Conservation (phyloP, 2,888 invertebrate genomes). For the Hydropsyche betteni region DNA sequence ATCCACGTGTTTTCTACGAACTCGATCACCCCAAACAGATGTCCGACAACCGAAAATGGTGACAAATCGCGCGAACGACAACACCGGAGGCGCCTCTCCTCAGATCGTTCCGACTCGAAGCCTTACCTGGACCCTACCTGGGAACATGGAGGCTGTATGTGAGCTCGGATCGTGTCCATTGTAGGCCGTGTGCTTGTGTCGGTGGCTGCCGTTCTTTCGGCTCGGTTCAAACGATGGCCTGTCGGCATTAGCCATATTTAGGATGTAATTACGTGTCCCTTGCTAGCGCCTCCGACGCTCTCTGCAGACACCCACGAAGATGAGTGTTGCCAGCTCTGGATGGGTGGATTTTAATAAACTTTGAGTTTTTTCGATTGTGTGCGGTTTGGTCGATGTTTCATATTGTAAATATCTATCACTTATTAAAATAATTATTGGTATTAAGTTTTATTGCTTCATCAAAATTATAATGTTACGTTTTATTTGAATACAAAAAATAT, state of each 20-base stretch:
- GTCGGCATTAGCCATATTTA: slow-evolving; percentile 42
- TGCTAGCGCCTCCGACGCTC: slow-evolving; percentile 38
- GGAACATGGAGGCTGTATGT: not conserved
- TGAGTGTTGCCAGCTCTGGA: slow-evolving; percentile 18
- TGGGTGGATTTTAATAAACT: not conserved
- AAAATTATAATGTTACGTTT: too few relatives aligned
- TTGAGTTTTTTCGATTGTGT: not conserved
- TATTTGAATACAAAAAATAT: too few relatives aligned
- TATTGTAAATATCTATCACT: too few relatives aligned
- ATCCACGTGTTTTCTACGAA: too few relatives aligned
- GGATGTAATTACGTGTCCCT: slow-evolving; percentile 42
- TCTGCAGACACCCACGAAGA: slow-evolving; percentile 39
- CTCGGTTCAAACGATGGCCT: slow-evolving; percentile 34
- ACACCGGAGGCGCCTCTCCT: too few relatives aligned
- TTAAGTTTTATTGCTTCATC: too few relatives aligned
- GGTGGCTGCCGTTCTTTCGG: slow-evolving; percentile 12
- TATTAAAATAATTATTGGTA: too few relatives aligned
- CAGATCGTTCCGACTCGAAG: too few relatives aligned
- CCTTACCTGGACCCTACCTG: not conserved
- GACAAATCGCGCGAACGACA: too few relatives aligned
- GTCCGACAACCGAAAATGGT: too few relatives aligned
- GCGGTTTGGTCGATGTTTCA: not conserved
- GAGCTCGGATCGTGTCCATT: not conserved
- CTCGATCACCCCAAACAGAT: too few relatives aligned
- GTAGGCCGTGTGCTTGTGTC: not conserved